Evolutionary conservation across 1,140 invertebrate species (phyloP).

Genomic region (Episyrphus balteatus): DNA sequence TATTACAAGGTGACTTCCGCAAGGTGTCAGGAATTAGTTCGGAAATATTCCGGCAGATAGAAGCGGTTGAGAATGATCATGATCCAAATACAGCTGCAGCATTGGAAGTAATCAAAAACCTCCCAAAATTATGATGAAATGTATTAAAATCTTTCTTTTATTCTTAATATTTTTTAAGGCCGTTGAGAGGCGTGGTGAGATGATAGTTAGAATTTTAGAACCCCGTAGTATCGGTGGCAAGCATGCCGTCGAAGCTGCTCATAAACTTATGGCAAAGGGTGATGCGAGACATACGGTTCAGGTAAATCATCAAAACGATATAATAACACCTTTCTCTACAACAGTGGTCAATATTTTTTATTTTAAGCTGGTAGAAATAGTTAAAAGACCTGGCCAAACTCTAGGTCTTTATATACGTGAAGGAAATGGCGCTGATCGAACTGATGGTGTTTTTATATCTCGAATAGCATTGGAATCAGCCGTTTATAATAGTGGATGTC

Average conservation of each 20-base stretch:
- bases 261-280: constrained; percentile 59
- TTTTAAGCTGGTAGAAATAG: constrained; percentile 93
- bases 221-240: constrained; percentile 66
- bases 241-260: constrained; percentile 68
- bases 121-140: background rate
- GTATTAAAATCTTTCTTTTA: background rate
- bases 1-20: constrained; percentile 85
- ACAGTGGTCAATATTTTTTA: background rate
- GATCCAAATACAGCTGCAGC: constrained; percentile 82
- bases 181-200: constrained; percentile 83
- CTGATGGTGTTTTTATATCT: constrained; percentile 96
- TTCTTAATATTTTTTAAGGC: constrained; percentile 44
- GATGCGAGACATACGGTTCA: constrained; percentile 42
- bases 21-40: constrained; percentile 85
- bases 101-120: constrained; percentile 49
- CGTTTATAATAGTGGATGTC: constrained; percentile 89
- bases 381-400: constrained; percentile 97
- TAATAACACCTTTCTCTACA: background rate
- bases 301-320: constrained; percentile 36
- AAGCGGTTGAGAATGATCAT: constrained; percentile 89
- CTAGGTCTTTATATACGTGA: constrained; percentile 95
- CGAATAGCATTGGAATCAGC: constrained; percentile 94
- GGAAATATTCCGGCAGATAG: constrained; percentile 92
- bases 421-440: constrained; percentile 85
- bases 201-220: constrained; percentile 86